Evolutionary conservation across 2,113 vertebrate species (phyloP).

Genomic region (Oreochromis niloticus): DNA sequence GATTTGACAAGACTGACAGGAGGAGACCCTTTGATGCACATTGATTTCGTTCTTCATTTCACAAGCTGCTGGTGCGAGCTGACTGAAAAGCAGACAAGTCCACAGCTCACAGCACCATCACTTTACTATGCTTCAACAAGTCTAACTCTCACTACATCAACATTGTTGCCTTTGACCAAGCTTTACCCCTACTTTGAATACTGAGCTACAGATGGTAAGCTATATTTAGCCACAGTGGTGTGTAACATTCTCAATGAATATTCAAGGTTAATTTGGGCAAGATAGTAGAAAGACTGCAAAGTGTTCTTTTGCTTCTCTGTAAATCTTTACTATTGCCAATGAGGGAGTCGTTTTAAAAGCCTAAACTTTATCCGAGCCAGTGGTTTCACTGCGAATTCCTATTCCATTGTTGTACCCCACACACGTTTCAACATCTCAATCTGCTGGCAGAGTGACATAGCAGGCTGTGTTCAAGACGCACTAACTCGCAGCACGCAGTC

Average conservation of each 20-base stretch:
- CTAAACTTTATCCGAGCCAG: neutral
- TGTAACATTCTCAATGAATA: neutral
- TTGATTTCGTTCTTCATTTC: conserved; percentile 56
- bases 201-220: neutral
- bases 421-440: neutral
- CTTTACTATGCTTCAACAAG: neutral
- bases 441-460: neutral
- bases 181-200: neutral
- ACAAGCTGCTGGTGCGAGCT: conserved; percentile 29
- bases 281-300: neutral
- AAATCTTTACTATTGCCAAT: neutral
- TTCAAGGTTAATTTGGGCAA: neutral
- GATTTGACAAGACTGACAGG: conserved; percentile 24
- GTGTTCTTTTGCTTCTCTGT: neutral
- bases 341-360: neutral
- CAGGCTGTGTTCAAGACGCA: neutral
- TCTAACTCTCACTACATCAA: neutral
- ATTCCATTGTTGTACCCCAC: neutral
- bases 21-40: conserved; percentile 40
- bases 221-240: neutral
- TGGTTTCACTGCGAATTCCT: neutral
- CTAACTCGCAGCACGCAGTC: neutral
- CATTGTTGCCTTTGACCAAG: neutral
- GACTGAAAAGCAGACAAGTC: conserved; percentile 14
- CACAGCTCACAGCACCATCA: neutral